Base-by-base conservation (phyloP, 2,113 vertebrate genomes). In the Stegastes partitus region DNA sequence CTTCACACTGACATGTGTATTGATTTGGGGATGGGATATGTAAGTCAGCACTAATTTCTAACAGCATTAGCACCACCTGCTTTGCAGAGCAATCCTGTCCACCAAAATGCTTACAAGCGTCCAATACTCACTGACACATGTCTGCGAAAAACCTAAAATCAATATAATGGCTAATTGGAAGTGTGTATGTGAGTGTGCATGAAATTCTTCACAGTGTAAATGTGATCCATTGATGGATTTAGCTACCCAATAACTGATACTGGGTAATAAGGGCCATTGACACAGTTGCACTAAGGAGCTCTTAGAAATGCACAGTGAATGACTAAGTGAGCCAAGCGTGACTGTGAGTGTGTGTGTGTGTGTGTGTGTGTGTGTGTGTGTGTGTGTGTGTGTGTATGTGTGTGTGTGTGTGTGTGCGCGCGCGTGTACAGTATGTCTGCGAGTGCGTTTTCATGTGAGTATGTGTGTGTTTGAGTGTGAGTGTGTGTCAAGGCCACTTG, bases 101-200 rank as follows among this genome's bases (percentile, higher is more conserved):
- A 11, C 11, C 64, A 77, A 80, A 90, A 89, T 75, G 83, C 90
- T 91, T 89, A 86, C 82, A 88, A 68, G 69, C 25, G 23, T 82
- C 74, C 68, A n/a, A 82, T 76, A 73, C 37, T 12, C 59, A 81
- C 62, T 85, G 90, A 89, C 79, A 86, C 54, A 77, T 76, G 62
- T 87, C 86, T 22, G 19, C 54, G 31, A 25, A 79, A 75, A 80
- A 69, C 55, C 58, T 57, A 28, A 81, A 87, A 92, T 93, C 92
- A 88, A 91, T 92, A 22, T 47, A 23, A 79, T 77, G 44, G 77
- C 85, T 93, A 88, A 93, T 90, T 91, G 83, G 77, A 81, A 79
- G 73, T 34, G 57, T 79, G 72, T 21, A 68, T 26, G 44, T 59
- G 63, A 59, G 81, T 2, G 11, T 70, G 26, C 68, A 28, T 80